Evolutionary conservation across 2,888 invertebrate species (phyloP), one percentile per base, ranked within the genome.

Genomic region (Hypercompe scribonia): DNA sequence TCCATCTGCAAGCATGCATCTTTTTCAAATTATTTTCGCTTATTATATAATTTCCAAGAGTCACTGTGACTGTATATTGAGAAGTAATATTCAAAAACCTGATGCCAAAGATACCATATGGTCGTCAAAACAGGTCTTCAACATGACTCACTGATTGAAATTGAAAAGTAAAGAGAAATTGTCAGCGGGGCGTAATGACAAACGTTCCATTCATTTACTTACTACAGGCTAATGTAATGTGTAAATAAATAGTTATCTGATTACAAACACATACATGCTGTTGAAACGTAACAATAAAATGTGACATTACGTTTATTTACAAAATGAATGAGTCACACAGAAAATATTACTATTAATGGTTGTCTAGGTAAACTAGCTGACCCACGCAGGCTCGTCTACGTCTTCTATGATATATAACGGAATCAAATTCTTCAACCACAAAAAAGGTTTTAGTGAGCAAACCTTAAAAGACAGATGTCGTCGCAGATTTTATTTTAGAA

Each of bases 161-260:
- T 75, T 77, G 65, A 76, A 78, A 81, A 81, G 73, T 73, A 78
- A 77, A 81, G 83, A 73, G 81, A 81, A 81, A 82, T 81, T 83
- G 73, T 72, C 81, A 81, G 54, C 69, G 42, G 70, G 74, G n/a
- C n/a, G n/a, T n/a, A n/a, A 67, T 81, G 81, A 78, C 78, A 83
- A 76, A 77, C 69, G 76, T 69, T 75, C 71, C 73, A 75, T 82
- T 81, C 78, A 83, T 76, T 76, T 72, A 76, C 74, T 74, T 71
- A 74, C 34, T 58, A 34, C 21, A 18, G n/a, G 68, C n/a, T 76
- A 61, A 73, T 78, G 73, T 73, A 66, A 67, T 28, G 75, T 76
- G 68, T 42, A 34, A 68, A 67, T 67, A 67, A 46, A 24, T 67
- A 34, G 46, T 46, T 33, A 18, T 68, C 50, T 46, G 24, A 50